A percentile compares a stretch with the other conserved stretches of the same genome.
phyloP scores from a whole-genome alignment of 2,888 invertebrate genomes.

The Deilephila porcellus region DNA sequence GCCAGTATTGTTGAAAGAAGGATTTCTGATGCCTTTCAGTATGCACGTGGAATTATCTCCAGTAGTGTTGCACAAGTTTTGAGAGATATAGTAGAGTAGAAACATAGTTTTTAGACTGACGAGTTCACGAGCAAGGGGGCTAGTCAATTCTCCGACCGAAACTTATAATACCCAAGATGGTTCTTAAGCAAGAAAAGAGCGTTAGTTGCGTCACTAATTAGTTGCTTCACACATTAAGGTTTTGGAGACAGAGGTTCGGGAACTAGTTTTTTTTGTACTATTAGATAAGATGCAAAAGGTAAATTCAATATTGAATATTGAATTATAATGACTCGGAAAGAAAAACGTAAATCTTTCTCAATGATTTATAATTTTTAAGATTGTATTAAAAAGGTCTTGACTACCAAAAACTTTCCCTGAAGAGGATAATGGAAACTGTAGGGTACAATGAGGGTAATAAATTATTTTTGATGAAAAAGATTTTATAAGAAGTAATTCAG shows the following conservation, averaged over 20 bases:
- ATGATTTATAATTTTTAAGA: conserved; percentile 12
- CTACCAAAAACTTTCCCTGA: conserved; percentile 10
- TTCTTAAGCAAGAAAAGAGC: no score
- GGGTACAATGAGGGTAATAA: background rate
- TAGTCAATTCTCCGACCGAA: no score
- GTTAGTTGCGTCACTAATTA: no score
- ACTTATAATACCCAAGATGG: no score
- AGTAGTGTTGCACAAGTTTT: no score
- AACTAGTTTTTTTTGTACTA: background rate
- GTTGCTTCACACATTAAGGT: no score
- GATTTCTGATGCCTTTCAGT: no score
- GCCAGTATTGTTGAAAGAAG: no score
- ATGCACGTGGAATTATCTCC: no score
- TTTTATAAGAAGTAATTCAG: background rate
- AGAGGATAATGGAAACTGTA: conserved; percentile 20
- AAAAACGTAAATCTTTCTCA: background rate
- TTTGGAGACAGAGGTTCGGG: background rate
- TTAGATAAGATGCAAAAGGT: background rate
- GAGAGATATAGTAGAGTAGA: no score
- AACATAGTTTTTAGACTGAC: no score
- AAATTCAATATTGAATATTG: background rate
- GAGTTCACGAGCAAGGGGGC: no score
- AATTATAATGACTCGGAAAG: background rate
- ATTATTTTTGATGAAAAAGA: background rate
- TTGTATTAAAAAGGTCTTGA: background rate